Evolutionary conservation across 2,113 vertebrate species (phyloP), one percentile per base, ranked within the genome.

Genomic region (Saguinus midas): DNA sequence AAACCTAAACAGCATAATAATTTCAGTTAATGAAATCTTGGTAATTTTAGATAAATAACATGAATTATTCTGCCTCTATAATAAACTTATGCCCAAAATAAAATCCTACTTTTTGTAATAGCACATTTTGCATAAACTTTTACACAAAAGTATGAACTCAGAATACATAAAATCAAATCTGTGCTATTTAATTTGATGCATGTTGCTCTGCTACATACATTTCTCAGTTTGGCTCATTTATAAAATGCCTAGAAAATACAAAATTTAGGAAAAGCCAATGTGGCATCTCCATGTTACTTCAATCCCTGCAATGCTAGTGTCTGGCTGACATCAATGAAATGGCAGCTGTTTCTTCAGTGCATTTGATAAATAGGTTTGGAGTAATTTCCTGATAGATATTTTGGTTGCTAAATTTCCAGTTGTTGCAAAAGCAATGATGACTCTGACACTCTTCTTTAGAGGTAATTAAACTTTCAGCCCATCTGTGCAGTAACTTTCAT

Each of bases 401-500:
- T 97, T 97, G 95, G 96, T 97, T 96, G 61, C 78, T 96, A 21
- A 96, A 68, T 94, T 96, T 98, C 87, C 94, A 97, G 16, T 96
- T 98, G 94, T 98, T 97, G 81, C 94, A 92, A 95, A 72, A 96
- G 94, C 61, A 92, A 14, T 91, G 83, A 96, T 98, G 64, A 94
- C 76, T 98, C 29, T 70, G 87, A 98, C 95, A 96, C 83, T 88
- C 84, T 94, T 96, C 97, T 89, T 97, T 94, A 94, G 85, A 79
- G 96, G 94, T 97, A 98, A 98, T 98, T 98, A 98, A 98, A 98
- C 91, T 98, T 96, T 98, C 97, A 97, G 95, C 93, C 98, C 98
- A 98, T 98, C 98, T 99, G 97, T 98, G 97, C 91, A 94, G 80
- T 97, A 95, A 57, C 98, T 96, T 98, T 98, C 48, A 83, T 93